Evolutionary conservation across 2,113 vertebrate species (phyloP), one percentile per base, ranked within the genome.

Genomic region (Sorex araneus): DNA sequence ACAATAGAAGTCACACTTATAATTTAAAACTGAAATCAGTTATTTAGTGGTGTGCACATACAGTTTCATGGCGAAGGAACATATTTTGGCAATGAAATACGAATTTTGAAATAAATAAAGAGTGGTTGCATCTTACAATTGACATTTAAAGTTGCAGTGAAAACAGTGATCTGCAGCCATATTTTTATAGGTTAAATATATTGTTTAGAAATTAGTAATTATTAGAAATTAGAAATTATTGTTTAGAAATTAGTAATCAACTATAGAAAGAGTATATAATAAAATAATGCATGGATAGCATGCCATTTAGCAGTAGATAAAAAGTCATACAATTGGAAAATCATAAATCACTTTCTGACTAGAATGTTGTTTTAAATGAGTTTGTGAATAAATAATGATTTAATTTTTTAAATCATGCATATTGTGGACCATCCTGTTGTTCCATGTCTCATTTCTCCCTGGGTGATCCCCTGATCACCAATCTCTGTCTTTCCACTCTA

Each of bases 31-130:
- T 16, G 69, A 85, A 89, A 73, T 2, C 2, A 93, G 30, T 81
- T 79, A 79, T 75, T 75, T 43, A 88, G 7, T 7, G 32, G 23
- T 75, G 6, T 79, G 70, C 66, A n/a, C 3, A 15, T 83, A 3
- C 13, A 86, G 36, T 91, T 94, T 84, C 25, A 69, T 83, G 43
- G 45, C 40, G 60, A 69, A 77, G 90, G 88, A 92, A 82, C 83
- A 80, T 89, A 23, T 67, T 92, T 90, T 89, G 36, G 67, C 79
- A 91, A 90, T 82, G 23, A 96, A 91, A 75, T 82, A 74, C 6
- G 12, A 77, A 69, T 84, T 94, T 93, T 43, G 70, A 84, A 74
- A 45, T 75, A 84, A 95, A 77, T 78, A n/a, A 89, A 86, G 3
- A 66, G 54, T 64, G 30, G 40, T 82, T 90, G 64, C 25, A 60